Percentiles rank a stretch among this genome's conserved stretches.
Evolutionary conservation across 2,888 invertebrate genomes (phyloP).

Genomic region (Petrolisthes manimaculis): DNA sequence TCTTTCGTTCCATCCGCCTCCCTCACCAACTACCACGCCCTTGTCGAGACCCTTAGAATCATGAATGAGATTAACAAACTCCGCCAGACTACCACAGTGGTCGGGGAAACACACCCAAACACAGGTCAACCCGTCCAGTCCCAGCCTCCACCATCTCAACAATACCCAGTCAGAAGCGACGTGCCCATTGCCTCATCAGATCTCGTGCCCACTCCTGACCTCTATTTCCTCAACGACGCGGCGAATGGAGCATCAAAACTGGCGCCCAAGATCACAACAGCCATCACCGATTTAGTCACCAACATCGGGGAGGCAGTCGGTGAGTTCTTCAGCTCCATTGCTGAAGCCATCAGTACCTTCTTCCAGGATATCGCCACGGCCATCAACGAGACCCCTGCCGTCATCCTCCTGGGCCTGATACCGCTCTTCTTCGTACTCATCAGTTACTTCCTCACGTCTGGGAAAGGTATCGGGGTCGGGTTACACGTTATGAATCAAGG

Average conservation of each 20-base stretch:
- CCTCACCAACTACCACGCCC: constrained; percentile 6
- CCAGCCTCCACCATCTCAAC: background rate
- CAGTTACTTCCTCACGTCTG: background rate
- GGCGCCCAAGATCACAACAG: constrained; percentile 21
- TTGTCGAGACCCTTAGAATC: constrained; percentile 25
- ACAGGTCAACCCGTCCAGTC: background rate
- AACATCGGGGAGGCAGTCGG: background rate
- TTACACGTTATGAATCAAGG: background rate
- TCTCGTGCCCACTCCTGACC: background rate
- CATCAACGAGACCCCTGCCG: constrained; percentile 30
- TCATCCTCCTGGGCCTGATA: constrained; percentile 40
- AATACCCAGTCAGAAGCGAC: background rate
- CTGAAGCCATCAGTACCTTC: constrained; percentile 34
- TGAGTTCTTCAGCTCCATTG: background rate
- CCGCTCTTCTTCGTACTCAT: constrained; percentile 37
- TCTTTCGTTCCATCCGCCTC: background rate
- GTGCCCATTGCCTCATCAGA: background rate
- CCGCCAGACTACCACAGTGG: background rate
- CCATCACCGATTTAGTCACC: constrained; percentile 23
- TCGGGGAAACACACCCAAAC: background rate
- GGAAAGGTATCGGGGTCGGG: background rate
- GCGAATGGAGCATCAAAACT: constrained; percentile 13
- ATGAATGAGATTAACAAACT: constrained; percentile 17
- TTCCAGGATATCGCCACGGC: constrained; percentile 23
- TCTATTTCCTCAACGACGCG: constrained; percentile 20